phyloP scores from a whole-genome alignment of 2,888 invertebrate species.

The Hirtodrosophila confusa region DNA sequence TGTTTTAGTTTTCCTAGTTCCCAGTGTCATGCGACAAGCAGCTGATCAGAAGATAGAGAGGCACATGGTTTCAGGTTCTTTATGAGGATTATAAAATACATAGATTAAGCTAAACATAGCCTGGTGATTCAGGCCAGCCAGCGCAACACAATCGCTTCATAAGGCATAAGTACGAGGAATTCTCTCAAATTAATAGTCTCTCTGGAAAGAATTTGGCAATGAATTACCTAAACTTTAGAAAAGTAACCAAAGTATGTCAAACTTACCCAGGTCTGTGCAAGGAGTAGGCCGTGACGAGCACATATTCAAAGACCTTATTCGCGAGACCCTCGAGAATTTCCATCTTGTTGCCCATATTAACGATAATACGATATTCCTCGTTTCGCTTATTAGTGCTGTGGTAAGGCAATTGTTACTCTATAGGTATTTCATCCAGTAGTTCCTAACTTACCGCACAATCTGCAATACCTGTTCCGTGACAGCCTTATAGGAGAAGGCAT shows the following conservation, averaged over 20 bases:
- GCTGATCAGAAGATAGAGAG: slow-evolving; percentile 10
- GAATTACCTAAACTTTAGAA: not conserved
- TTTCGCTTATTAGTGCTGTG: slow-evolving; percentile 58
- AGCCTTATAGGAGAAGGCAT: slow-evolving; percentile 76
- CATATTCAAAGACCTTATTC: slow-evolving; percentile 68
- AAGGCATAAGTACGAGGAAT: slow-evolving; percentile 71
- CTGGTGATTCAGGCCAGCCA: slow-evolving; percentile 52
- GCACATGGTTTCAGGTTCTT: slow-evolving; percentile 19
- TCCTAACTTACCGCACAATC: slow-evolving; percentile 70
- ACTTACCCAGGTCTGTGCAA: slow-evolving; percentile 70
- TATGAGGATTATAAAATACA: slow-evolving; percentile 24
- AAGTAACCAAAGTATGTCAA: rapidly evolving
- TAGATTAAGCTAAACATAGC: slow-evolving; percentile 24
- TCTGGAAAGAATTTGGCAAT: slow-evolving; percentile 35
- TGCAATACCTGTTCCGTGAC: slow-evolving; percentile 78
- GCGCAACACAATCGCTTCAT: slow-evolving; percentile 75
- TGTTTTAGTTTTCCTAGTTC: not conserved
- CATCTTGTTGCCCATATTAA: slow-evolving; percentile 77
- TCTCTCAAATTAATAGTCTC: slow-evolving; percentile 63
- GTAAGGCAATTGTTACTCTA: not conserved
- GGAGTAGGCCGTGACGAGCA: slow-evolving; percentile 71
- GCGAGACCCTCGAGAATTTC: slow-evolving; percentile 62
- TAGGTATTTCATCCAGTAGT: rapidly evolving
- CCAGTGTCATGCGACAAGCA: slow-evolving; percentile 11
- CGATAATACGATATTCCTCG: slow-evolving; percentile 78